phyloP scores from a whole-genome alignment of 2,113 vertebrate genomes.

The Neodontobutis hainanensis region DNA sequence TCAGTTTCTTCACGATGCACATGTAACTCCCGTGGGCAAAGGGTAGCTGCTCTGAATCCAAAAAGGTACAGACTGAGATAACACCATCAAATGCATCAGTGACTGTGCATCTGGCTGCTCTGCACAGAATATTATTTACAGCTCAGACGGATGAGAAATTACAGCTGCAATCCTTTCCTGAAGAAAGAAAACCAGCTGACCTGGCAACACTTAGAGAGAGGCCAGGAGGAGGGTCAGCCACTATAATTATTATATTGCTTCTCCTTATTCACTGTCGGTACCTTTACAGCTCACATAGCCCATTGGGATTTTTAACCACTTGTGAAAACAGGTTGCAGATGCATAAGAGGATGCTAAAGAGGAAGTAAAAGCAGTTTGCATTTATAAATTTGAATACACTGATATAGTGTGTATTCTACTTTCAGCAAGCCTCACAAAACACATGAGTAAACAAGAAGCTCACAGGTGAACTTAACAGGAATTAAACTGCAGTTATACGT shows the following conservation, averaged over 20 bases:
- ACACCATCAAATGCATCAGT: constrained; percentile 61
- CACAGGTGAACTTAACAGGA: constrained; percentile 45
- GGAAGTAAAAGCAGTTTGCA: constrained; percentile 43
- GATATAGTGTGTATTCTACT: constrained; percentile 18
- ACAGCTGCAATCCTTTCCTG: constrained; percentile 62
- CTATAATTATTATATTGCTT: constrained; percentile 77
- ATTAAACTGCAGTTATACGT: too few relatives aligned
- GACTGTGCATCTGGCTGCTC: constrained; percentile 57
- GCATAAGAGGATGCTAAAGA: constrained; percentile 52
- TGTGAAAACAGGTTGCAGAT: constrained; percentile 72
- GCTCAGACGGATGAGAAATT: constrained; percentile 66
- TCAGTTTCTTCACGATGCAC: constrained; percentile 39
- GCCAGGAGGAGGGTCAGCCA: constrained; percentile 60
- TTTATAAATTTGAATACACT: constrained; percentile 37
- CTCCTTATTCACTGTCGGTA: constrained; percentile 66
- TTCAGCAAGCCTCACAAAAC: constrained; percentile 27
- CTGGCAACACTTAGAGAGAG: constrained; percentile 67
- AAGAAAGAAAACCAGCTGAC: constrained; percentile 71
- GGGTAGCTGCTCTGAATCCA: constrained; percentile 47
- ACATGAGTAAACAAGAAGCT: constrained; percentile 34
- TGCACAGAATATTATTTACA: constrained; percentile 76
- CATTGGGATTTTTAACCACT: constrained; percentile 50
- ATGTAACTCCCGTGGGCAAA: constrained; percentile 53
- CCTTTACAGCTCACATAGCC: constrained; percentile 70
- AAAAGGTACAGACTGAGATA: constrained; percentile 53